Evolutionary conservation across 2,113 vertebrate genomes (phyloP).

Genomic region (Nerophis lumbriciformis): DNA sequence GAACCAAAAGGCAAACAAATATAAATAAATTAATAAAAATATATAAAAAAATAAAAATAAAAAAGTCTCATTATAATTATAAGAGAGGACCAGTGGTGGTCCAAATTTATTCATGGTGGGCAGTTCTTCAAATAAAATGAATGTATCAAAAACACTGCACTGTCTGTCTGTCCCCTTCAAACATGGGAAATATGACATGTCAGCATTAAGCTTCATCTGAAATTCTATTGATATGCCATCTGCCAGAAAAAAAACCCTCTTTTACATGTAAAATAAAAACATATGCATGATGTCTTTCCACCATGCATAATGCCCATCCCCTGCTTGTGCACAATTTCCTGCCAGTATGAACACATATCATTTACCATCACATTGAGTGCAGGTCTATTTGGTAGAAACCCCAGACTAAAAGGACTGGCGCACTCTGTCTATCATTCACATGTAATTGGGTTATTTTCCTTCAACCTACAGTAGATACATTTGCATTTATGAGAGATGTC

Average conservation of each 20-base stretch:
- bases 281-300: conserved; percentile 4
- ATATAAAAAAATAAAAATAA: too few species aligned
- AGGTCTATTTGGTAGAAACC: conserved; percentile 28
- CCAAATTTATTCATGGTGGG: too few species aligned
- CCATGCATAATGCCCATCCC: conserved; percentile 20
- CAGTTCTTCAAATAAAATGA: too few species aligned
- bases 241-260: background rate
- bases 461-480: conserved; percentile 3
- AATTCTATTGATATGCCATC: conserved; percentile 17
- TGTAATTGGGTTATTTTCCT: conserved; percentile 38
- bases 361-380: conserved; percentile 23
- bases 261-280: conserved; percentile 12
- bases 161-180: background rate
- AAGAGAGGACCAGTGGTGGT: too few species aligned
- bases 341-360: conserved; percentile 28
- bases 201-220: conserved; percentile 2
- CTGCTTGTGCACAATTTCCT: conserved; percentile 21
- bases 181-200: background rate
- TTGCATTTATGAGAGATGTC: conserved; percentile 35
- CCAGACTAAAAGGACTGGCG: conserved; percentile 26
- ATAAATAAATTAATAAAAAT: too few species aligned
- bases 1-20: too few species aligned
- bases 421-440: conserved; percentile 23
- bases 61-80: too few species aligned
- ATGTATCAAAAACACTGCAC: background rate